A percentile compares a stretch with the other conserved stretches of the same genome.
These are phyloP conservation scores for Anadara kagoshimensis DNA, from an alignment of 1,140 invertebrate species.

Conservation along the genomic window DNA sequence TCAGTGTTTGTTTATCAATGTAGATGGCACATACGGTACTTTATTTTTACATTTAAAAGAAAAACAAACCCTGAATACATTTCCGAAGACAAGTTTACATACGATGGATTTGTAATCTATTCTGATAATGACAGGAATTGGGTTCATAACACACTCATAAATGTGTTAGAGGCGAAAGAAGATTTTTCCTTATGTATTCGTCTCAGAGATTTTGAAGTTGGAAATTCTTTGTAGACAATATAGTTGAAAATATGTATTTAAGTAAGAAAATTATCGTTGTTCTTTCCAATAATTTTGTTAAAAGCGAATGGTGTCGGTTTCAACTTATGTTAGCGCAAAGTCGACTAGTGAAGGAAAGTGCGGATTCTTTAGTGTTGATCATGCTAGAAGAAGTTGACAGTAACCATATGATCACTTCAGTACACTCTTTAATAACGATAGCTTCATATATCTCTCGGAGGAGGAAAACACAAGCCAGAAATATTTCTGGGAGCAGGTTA, in stretches of 20 bases:
- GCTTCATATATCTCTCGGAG: too few relatives aligned
- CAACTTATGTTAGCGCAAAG: conserved; percentile 71
- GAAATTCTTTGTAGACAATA: conserved; percentile 53
- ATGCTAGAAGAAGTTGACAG: conserved; percentile 24
- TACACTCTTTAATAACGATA: too few relatives aligned
- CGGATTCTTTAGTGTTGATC: conserved; percentile 32
- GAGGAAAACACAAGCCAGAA: too few relatives aligned
- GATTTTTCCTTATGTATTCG: conserved; percentile 50
- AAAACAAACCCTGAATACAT: not conserved
- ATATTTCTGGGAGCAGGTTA: too few relatives aligned
- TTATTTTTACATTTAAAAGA: not conserved
- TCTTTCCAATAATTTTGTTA: conserved; percentile 49
- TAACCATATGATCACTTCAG: conserved; percentile 7
- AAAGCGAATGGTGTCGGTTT: conserved; percentile 56
- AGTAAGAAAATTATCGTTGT: conserved; percentile 55
- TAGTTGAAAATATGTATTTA: conserved; percentile 47
- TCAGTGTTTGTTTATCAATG: conserved; percentile 1
- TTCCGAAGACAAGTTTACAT: conserved; percentile 13
- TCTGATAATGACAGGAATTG: conserved; percentile 7
- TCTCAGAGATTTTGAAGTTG: conserved; percentile 57
- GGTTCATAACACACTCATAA: not conserved
- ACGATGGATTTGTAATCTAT: conserved; percentile 25
- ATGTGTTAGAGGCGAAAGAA: conserved; percentile 5
- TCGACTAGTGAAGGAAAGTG: conserved; percentile 28
- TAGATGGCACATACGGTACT: conserved; percentile 16